phyloP scores from a whole-genome alignment of 2,888 invertebrate genomes.

The Spisula subtruncata region DNA sequence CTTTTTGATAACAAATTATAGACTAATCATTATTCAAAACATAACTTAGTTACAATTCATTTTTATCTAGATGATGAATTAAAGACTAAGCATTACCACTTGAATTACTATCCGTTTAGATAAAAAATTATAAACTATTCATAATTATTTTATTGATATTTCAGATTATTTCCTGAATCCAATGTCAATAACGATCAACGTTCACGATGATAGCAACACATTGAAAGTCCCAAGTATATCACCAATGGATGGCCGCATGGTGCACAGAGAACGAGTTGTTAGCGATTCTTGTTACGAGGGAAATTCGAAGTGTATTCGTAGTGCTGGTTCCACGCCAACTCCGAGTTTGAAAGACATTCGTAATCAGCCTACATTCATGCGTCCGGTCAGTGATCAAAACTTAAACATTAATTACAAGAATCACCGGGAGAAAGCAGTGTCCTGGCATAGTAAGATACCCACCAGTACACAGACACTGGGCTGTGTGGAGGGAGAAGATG shows the following conservation, averaged over 20 bases:
- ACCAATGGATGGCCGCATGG: slow-evolving; percentile 53
- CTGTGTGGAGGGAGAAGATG: slow-evolving; percentile 61
- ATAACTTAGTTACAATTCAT: no score
- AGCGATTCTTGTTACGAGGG: slow-evolving; percentile 47
- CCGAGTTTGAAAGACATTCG: slow-evolving; percentile 47
- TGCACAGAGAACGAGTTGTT: slow-evolving; percentile 36
- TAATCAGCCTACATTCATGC: slow-evolving; percentile 29
- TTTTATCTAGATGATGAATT: no score
- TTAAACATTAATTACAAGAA: slow-evolving; percentile 55
- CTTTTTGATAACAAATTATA: no score
- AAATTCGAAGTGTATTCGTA: slow-evolving; percentile 22
- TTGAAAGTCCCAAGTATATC: slow-evolving; percentile 64
- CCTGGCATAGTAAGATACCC: slow-evolving; percentile 70
- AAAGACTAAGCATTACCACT: no score
- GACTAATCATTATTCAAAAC: no score
- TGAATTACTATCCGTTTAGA: no score
- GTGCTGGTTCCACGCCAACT: slow-evolving; percentile 44
- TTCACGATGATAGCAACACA: slow-evolving; percentile 63
- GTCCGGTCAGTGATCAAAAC: slow-evolving; percentile 70
- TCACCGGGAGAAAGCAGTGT: slow-evolving; percentile 66
- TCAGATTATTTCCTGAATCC: slow-evolving; percentile 67
- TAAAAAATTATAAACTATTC: no score
- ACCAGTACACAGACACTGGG: slow-evolving; percentile 67
- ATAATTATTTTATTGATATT: background rate
- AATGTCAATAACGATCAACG: slow-evolving; percentile 58